A percentile compares a stretch with the other conserved stretches of the same genome.
phyloP scores from a whole-genome alignment of 2,888 invertebrate species.

The Tryphoninae sp. region DNA sequence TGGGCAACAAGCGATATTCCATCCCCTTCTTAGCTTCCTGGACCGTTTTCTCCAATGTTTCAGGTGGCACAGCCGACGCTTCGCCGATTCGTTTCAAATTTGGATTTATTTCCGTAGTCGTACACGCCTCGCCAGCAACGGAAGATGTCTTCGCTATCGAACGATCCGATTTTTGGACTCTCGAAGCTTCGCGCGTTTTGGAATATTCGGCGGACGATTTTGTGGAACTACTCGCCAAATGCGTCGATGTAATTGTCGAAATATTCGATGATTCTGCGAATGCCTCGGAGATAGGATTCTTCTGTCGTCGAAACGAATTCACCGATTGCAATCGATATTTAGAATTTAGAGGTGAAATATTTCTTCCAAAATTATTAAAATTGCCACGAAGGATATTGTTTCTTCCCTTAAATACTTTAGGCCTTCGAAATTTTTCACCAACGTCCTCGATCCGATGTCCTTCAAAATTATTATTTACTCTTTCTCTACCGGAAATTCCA shows the following conservation, averaged over 20 bases:
- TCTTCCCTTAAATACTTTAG: not conserved
- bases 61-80: slow-evolving; percentile 42
- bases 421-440: slow-evolving; percentile 3
- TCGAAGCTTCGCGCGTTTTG: not conserved
- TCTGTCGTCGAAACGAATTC: not conserved
- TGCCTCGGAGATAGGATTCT: not conserved
- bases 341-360: slow-evolving; percentile 2
- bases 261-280: slow-evolving; percentile 3
- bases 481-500: not conserved
- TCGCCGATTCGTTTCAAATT: slow-evolving; percentile 45
- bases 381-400: slow-evolving; percentile 7
- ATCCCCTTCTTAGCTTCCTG: slow-evolving; percentile 38
- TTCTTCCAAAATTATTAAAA: not conserved
- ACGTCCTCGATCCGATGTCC: not conserved
- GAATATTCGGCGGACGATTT: not conserved
- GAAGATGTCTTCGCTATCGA: slow-evolving; percentile 11
- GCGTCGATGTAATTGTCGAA: not conserved
- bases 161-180: slow-evolving; percentile 30
- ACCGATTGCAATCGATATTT: slow-evolving; percentile 20
- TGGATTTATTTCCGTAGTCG: slow-evolving; percentile 51
- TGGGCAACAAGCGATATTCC: slow-evolving; percentile 40
- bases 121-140: slow-evolving; percentile 5
- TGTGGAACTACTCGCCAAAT: not conserved
- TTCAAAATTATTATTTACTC: not conserved
- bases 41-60: slow-evolving; percentile 25